phyloP scores from a whole-genome alignment of 2,113 vertebrate species.

The Corythornis madagascariensis region DNA sequence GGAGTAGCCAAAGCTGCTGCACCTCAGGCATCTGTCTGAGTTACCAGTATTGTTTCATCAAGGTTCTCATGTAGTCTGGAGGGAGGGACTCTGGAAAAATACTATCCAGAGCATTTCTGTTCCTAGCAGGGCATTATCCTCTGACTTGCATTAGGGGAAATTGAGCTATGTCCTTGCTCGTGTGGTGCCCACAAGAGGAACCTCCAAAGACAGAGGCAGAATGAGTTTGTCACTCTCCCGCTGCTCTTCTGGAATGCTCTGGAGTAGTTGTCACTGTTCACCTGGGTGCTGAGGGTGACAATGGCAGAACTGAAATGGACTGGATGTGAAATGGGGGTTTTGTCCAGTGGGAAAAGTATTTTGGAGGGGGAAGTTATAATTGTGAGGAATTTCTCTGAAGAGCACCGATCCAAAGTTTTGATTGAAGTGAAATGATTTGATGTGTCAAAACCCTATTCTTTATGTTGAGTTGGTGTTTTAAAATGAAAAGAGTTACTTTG shows the following conservation, averaged over 20 bases:
- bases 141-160: not conserved
- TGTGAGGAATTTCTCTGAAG: not conserved
- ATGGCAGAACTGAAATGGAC: not conserved
- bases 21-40: not conserved
- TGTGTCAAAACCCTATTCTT: conserved; percentile 54
- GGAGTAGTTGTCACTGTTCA: accelerated
- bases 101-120: not conserved
- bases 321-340: not conserved
- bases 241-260: not conserved
- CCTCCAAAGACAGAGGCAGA: accelerated
- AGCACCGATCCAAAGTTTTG: conserved; percentile 21
- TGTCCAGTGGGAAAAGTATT: not conserved
- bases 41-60: not conserved
- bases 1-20: not conserved
- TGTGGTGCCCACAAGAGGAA: accelerated
- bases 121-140: not conserved
- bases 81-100: not conserved
- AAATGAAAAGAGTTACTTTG: conserved; percentile 65
- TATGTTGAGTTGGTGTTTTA: conserved; percentile 56
- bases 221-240: not conserved
- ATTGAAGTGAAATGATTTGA: conserved; percentile 61
- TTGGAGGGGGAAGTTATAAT: not conserved
- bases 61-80: not conserved
- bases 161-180: not conserved
- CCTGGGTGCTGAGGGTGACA: not conserved